Evolutionary conservation across 2,888 invertebrate species (phyloP), one percentile per base, ranked within the genome.

Genomic region (Volucella inanis): DNA sequence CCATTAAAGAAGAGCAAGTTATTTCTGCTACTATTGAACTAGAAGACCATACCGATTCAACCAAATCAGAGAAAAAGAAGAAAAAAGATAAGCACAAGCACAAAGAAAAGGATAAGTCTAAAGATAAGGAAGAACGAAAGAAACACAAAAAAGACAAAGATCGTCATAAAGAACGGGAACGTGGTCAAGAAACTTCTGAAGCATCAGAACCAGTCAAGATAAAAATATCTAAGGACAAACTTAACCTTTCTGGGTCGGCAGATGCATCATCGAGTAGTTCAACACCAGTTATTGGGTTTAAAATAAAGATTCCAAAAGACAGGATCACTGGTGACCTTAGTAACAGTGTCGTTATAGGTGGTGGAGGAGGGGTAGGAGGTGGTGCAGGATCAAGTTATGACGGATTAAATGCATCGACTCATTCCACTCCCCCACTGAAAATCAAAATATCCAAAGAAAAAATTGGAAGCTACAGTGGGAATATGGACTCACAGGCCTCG

Each of bases 241-340:
- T 94, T 8, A 92, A 91, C 65, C 50, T 88, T 89, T 87, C 87
- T 41, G 74, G 79, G 72, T 75, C 87, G 88, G 88, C 70, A 86
- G 89, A 82, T 87, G 88, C 88, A 67, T 54, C 77, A 8, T 55
- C 64, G 39, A 88, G 65, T 88, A 89, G 86, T 87, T 87, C 88
- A 71, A 45, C 81, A 18, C 89, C 90, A 47, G 88, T 88, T 9
- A 88, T 93, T 1, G 95, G 95, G 0, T 90, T 97, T 59, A 97
- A 97, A 91, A 96, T 97, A 62, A 97, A 96, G 91, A 97, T 97
- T 67, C 95, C 96, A 0, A 96, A 96, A 89, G 96, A 96, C 87
- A 93, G 95, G 65, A 91, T 96, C 52, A 94, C 95, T 88, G 93
- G 93, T 62, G 94, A 92, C 87, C 88, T 89, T 31, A 75, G 88